Percentiles rank a stretch among this genome's conserved stretches.
Conservation (phyloP, 1,140 invertebrate genomes). For the Dendroctonus ponderosae region DNA sequence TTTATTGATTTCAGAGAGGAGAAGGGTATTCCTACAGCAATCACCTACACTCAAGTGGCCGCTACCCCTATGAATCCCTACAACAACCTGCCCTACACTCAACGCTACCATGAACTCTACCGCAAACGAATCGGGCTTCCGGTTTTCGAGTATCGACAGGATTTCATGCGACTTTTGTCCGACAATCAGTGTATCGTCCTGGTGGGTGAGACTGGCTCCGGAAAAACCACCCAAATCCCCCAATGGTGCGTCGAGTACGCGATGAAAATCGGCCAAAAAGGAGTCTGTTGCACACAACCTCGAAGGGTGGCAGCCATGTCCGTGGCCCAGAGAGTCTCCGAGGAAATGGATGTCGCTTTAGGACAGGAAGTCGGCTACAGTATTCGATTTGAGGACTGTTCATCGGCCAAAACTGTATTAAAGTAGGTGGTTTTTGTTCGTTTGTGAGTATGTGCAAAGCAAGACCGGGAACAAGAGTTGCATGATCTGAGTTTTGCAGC, state of each 20-base stretch:
- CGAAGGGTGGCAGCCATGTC: slow-evolving; percentile 98
- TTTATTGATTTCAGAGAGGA: slow-evolving; percentile 43
- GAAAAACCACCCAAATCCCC: slow-evolving; percentile 95
- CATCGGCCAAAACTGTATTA: slow-evolving; percentile 86
- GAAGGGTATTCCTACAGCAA: slow-evolving; percentile 40
- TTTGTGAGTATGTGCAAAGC: too few species aligned
- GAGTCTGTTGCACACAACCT: slow-evolving; percentile 97
- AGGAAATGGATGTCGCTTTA: slow-evolving; percentile 97
- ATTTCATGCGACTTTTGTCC: slow-evolving; percentile 90
- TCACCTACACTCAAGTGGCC: slow-evolving; percentile 51
- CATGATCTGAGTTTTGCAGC: too few species aligned
- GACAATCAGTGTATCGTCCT: slow-evolving; percentile 91
- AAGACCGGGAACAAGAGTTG: too few species aligned
- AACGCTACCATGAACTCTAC: slow-evolving; percentile 79
- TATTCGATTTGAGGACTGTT: slow-evolving; percentile 99
- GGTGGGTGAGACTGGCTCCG: slow-evolving; percentile 95
- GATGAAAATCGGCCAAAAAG: slow-evolving; percentile 67
- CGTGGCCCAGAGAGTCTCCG: slow-evolving; percentile 95
- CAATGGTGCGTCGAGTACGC: slow-evolving; percentile 95
- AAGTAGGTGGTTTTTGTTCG: slow-evolving; percentile 51
- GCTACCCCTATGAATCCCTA: slow-evolving; percentile 59
- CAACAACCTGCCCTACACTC: slow-evolving; percentile 74
- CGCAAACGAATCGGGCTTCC: slow-evolving; percentile 89
- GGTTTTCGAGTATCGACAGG: slow-evolving; percentile 95
- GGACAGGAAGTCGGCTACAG: slow-evolving; percentile 98